These are phyloP conservation scores for Seira musarum DNA, from an alignment of 2,888 invertebrate genomes.

Conservation along the genomic window DNA sequence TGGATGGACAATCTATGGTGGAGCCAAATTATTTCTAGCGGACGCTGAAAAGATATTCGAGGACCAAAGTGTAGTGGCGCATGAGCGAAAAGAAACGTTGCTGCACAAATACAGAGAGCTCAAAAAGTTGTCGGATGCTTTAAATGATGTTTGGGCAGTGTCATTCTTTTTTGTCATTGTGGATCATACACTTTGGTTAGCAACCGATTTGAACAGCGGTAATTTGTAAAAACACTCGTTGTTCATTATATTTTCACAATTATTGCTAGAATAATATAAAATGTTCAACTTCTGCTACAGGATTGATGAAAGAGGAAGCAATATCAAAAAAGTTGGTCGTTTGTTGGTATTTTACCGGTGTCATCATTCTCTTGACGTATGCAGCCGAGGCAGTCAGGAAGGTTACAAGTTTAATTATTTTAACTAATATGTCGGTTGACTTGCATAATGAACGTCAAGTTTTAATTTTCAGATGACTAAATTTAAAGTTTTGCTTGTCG, in stretches of 20 bases:
- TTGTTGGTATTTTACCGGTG: slow-evolving; percentile 27
- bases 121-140: neutral
- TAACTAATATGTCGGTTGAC: neutral
- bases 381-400: slow-evolving; percentile 12
- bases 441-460: neutral
- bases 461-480: slow-evolving; percentile 31
- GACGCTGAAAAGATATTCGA: neutral
- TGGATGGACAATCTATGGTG: slow-evolving; percentile 9
- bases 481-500: slow-evolving; percentile 33
- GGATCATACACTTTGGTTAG: slow-evolving; percentile 39
- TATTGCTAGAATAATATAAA: neutral
- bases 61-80: neutral
- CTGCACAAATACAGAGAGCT: slow-evolving; percentile 15
- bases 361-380: slow-evolving; percentile 14
- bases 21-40: slow-evolving; percentile 10
- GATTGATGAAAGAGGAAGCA: slow-evolving; percentile 21
- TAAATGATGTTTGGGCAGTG: slow-evolving; percentile 31
- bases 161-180: slow-evolving; percentile 27
- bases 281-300: neutral
- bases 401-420: neutral
- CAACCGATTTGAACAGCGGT: slow-evolving; percentile 26
- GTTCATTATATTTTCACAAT: no score
- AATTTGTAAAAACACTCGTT: neutral
- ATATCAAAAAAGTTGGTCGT: slow-evolving; percentile 16
- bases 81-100: neutral